These are phyloP conservation scores for Sitta europaea DNA, from an alignment of 2,113 vertebrate species.

Conservation along the genomic window DNA sequence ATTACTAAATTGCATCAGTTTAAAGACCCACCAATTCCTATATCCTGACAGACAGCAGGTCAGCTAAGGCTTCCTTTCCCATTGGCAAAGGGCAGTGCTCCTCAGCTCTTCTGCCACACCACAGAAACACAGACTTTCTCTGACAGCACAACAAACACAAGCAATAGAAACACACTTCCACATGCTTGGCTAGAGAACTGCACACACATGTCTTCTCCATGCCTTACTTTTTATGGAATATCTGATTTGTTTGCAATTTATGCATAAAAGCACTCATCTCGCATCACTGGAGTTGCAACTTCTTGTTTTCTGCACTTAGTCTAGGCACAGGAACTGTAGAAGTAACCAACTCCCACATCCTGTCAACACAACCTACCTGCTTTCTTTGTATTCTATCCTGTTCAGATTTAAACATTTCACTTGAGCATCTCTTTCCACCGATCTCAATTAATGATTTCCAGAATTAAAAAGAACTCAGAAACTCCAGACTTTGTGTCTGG, in stretches of 20 bases:
- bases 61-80: neutral
- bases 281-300: neutral
- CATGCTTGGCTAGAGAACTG: neutral
- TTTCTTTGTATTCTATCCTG: neutral
- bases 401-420: neutral
- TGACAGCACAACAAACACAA: neutral
- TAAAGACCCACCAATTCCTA: neutral
- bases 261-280: neutral
- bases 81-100: rapidly evolving
- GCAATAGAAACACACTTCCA: neutral
- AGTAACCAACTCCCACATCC: neutral
- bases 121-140: neutral
- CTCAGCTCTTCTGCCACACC: neutral
- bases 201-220: neutral
- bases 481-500: neutral
- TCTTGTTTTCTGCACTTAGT: neutral
- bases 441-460: neutral
- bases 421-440: neutral
- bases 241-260: neutral
- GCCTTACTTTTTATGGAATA: neutral
- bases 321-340: neutral
- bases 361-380: neutral
- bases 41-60: neutral
- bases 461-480: neutral
- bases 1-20: neutral